Evolutionary conservation across 2,888 invertebrate genomes (phyloP).

Genomic region (Apodemia zela): DNA sequence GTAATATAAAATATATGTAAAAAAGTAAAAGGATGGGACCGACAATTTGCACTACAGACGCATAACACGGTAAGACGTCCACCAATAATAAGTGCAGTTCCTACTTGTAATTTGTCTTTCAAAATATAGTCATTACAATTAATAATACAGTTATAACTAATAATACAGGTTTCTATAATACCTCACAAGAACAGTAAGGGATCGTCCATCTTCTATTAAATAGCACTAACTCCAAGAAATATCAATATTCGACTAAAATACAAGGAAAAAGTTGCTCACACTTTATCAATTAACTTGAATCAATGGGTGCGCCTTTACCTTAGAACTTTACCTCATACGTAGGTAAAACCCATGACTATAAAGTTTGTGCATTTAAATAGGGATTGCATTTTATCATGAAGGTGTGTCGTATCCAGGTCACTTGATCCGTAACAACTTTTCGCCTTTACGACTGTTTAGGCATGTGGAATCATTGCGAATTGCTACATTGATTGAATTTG

Average conservation of each 20-base stretch:
- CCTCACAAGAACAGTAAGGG: too few species aligned
- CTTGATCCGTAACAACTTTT: constrained; percentile 2
- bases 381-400: background rate
- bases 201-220: background rate
- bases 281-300: background rate
- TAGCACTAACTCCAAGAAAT: background rate
- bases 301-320: background rate
- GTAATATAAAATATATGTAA: too few species aligned
- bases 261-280: background rate
- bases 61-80: too few species aligned
- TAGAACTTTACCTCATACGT: background rate
- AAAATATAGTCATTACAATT: too few species aligned
- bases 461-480: constrained; percentile 1
- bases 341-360: constrained; percentile 1
- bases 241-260: background rate
- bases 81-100: too few species aligned
- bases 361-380: background rate
- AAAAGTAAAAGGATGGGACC: too few species aligned
- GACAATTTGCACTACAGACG: too few species aligned
- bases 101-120: too few species aligned
- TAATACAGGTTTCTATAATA: too few species aligned
- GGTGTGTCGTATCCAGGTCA: constrained; percentile 10
- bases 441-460: background rate
- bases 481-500: background rate
- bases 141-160: too few species aligned